Conservation (phyloP, 2,113 vertebrate genomes). For the Tautogolabrus adspersus region DNA sequence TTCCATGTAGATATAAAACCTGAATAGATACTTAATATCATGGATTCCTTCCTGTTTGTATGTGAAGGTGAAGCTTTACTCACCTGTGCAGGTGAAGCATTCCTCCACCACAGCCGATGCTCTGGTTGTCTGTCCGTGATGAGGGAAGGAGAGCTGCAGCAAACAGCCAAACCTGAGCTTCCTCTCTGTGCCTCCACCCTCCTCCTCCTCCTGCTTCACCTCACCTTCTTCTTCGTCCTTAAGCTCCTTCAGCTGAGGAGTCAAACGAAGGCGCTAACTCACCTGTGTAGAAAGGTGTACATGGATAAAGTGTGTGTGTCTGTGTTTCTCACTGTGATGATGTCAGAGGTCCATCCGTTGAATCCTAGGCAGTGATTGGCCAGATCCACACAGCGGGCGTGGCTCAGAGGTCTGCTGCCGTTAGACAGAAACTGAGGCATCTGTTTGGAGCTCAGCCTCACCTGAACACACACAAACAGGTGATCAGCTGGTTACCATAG, state of each 20-base stretch:
- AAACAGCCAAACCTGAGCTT: conserved; percentile 65
- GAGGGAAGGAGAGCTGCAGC: conserved; percentile 69
- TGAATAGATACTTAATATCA: too few species aligned
- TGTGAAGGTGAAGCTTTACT: background rate
- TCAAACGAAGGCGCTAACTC: background rate
- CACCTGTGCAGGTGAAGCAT: conserved; percentile 62
- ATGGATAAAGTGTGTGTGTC: background rate
- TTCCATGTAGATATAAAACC: too few species aligned
- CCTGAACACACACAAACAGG: conserved; percentile 59
- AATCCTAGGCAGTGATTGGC: conserved; percentile 78
- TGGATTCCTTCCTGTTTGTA: too few species aligned
- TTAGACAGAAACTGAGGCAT: conserved; percentile 52
- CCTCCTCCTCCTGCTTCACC: background rate
- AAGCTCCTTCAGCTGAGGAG: conserved; percentile 66
- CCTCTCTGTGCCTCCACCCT: background rate
- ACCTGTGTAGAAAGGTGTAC: background rate
- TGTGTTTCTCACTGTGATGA: conserved; percentile 66
- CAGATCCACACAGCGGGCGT: conserved; percentile 66
- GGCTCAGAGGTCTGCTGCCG: conserved; percentile 59
- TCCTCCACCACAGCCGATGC: conserved; percentile 63
- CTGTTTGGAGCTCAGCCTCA: conserved; percentile 74
- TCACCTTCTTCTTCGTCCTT: background rate
- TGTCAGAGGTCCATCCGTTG: conserved; percentile 72
- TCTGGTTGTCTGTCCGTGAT: conserved; percentile 33
- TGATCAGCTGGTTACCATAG: background rate